Evolutionary conservation across 2,888 invertebrate genomes (phyloP).

Genomic region (Nematopogon swammerdamellus): DNA sequence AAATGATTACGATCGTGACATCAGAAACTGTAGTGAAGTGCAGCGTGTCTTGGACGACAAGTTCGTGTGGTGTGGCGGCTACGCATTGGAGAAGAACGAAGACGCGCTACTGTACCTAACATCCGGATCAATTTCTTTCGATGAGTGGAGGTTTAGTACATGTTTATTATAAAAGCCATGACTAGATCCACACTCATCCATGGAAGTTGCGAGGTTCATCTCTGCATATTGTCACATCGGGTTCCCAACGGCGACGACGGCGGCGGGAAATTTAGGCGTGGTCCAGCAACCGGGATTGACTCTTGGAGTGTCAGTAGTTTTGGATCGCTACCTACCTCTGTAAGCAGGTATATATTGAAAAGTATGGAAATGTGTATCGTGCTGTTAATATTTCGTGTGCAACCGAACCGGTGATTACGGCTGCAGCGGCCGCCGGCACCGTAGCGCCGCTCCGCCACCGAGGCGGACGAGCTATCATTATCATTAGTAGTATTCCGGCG

Average conservation of each 20-base stretch:
- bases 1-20: constrained; percentile 4
- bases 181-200: constrained; percentile 82
- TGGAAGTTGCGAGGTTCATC: constrained; percentile 59
- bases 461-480: constrained; percentile 22
- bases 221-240: too few relatives aligned
- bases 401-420: constrained; percentile 8
- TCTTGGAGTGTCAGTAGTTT: too few relatives aligned
- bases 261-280: too few relatives aligned
- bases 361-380: too few relatives aligned
- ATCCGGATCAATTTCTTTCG: constrained; percentile 58
- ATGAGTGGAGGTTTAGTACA: constrained; percentile 75
- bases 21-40: neutral
- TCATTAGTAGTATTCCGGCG: constrained; percentile 26
- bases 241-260: too few relatives aligned
- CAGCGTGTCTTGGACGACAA: neutral
- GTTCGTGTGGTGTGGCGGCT: neutral
- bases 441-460: too few relatives aligned
- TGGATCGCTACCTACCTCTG: too few relatives aligned
- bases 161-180: constrained; percentile 60
- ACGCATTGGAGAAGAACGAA: constrained; percentile 4
- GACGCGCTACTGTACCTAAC: constrained; percentile 17
- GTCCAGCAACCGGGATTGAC: too few relatives aligned
- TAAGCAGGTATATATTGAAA: too few relatives aligned
- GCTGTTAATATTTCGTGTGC: constrained; percentile 3
- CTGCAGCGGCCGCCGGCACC: too few relatives aligned